phyloP scores from a whole-genome alignment of 2,888 invertebrate species.

The Balanococcus diminutus region DNA sequence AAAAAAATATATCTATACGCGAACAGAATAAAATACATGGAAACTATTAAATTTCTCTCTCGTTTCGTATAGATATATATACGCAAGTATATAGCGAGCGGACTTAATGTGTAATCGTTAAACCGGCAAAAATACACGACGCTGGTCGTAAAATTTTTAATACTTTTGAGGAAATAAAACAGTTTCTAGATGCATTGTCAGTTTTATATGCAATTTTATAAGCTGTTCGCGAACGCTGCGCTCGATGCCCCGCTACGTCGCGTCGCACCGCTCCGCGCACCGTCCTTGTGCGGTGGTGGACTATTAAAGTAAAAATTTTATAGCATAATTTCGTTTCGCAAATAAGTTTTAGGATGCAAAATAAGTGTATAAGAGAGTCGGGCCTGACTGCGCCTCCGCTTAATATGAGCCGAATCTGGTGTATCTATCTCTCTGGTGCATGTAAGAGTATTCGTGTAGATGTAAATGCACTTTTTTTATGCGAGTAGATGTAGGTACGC shows the following conservation, averaged over 20 bases:
- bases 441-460: too few relatives aligned
- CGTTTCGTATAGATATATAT: slow-evolving; percentile 8
- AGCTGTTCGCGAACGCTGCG: slow-evolving; percentile 43
- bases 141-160: slow-evolving; percentile 47
- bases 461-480: too few relatives aligned
- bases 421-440: too few relatives aligned
- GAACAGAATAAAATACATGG: slow-evolving; percentile 34
- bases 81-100: background rate
- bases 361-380: background rate
- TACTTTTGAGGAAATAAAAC: slow-evolving; percentile 51
- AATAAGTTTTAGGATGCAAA: slow-evolving; percentile 40
- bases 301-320: slow-evolving; percentile 38
- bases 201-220: slow-evolving; percentile 53
- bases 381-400: too few relatives aligned
- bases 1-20: slow-evolving; percentile 1
- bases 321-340: slow-evolving; percentile 32
- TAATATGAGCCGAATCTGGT: too few relatives aligned
- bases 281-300: background rate
- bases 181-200: slow-evolving; percentile 50
- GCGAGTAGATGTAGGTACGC: too few relatives aligned
- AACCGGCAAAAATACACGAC: slow-evolving; percentile 51
- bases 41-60: slow-evolving; percentile 49
- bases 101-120: slow-evolving; percentile 50
- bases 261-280: background rate
- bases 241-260: background rate